Base-by-base conservation (phyloP, 2,113 vertebrate genomes). In the Oplegnathus fasciatus region DNA sequence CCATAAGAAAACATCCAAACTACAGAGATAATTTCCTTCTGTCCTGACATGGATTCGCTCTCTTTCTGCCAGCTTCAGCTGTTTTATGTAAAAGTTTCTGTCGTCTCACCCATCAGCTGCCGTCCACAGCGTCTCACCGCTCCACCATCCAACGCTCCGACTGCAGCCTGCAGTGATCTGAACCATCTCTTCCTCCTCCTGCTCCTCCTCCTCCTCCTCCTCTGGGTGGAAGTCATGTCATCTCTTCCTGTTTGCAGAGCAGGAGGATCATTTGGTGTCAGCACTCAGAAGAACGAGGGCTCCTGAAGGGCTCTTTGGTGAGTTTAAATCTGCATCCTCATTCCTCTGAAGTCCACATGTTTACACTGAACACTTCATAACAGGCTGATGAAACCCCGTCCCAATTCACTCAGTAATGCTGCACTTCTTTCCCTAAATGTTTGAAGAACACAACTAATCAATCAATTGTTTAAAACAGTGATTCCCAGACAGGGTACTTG, bases 41-140 rank as follows among this genome's bases (percentile, higher is more conserved):
- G 6, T 2, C 30, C 32, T 55, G 11, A 24, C 48, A 54, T 37
- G 13, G 15, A 34, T 34, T 15, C 52, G 8, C 11, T 44, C 44
- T 20, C 11, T 40, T 6, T 50, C 48, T 20, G 44, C 5, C 44
- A 46, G 14, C 44, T 50, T 7, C 50, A 22, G 20, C 18, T n/a
- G 11, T 24, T 42, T 26, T 6, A 10, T 22, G 26, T 66, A 32
- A 65, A 74, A 68, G 54, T 30, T 24, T 86, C 34, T 44, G 14
- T 66, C 0, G 1, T 40, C 86, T 88, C 62, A 88, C 86, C 86
- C 86, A 88, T 88, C 78, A 73, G 86, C 86, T 77, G 82, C 42
- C 20, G 77, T 87, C 81, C 86, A 52, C 76, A 66, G 34, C 32
- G 75, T 70, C 80, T 83, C 58, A 30, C 48, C 0, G 30, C 48